Evolutionary conservation across 2,888 invertebrate species (phyloP).

Genomic region (Imbricaverruca yamaguchii): DNA sequence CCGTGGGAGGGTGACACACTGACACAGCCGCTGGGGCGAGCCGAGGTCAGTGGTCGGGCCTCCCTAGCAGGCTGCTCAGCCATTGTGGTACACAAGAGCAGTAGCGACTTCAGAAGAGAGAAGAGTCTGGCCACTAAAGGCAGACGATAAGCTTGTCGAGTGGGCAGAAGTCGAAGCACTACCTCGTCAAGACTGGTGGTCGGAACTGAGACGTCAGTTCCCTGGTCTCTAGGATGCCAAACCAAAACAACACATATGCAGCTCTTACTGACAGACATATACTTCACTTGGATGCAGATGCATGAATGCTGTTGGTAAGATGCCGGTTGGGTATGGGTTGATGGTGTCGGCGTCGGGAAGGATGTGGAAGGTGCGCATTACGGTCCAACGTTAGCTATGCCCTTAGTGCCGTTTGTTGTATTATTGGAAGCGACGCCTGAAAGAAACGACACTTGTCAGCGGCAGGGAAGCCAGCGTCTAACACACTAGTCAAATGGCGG

Average conservation of each 20-base stretch:
- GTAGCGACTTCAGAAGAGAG: not conserved
- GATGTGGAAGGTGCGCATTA: not conserved
- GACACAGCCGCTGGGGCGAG: no score
- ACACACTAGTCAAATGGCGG: slow-evolving; percentile 11
- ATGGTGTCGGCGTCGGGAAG: not conserved
- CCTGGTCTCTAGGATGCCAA: not conserved
- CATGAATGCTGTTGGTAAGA: not conserved
- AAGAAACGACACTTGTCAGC: slow-evolving; percentile 9
- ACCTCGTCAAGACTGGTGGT: not conserved
- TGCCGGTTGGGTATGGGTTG: not conserved
- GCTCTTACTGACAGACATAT: not conserved
- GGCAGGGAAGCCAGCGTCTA: slow-evolving; percentile 6
- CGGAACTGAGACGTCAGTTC: not conserved
- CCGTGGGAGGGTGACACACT: no score
- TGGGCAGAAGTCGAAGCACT: not conserved
- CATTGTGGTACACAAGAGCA: not conserved
- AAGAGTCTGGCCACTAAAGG: not conserved
- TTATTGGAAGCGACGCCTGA: slow-evolving; percentile 19
- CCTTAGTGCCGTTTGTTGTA: slow-evolving; percentile 20
- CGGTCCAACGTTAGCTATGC: slow-evolving; percentile 13
- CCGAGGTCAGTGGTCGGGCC: no score
- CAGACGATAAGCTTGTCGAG: no score
- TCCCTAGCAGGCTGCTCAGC: no score
- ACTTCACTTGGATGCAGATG: slow-evolving; percentile 17
- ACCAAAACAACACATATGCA: not conserved